Base-by-base conservation (phyloP, 2,113 vertebrate species). In the Macquaria ambigua region DNA sequence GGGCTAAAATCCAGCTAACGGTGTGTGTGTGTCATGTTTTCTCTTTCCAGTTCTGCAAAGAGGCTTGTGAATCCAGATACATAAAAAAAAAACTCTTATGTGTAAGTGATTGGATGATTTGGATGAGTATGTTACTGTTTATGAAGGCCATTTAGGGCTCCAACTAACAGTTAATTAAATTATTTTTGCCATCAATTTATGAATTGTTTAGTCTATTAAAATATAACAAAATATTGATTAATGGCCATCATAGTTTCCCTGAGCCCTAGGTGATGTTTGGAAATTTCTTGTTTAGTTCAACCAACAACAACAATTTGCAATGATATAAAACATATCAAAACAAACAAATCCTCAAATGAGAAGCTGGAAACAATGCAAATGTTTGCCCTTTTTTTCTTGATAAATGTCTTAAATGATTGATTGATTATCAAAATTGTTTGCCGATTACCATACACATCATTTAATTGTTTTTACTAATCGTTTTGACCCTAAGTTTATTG, bases 71-170 rank as follows among this genome's bases (percentile, higher is more conserved):
- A 31, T 23, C 7, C 43, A 31, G 62, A 66, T 43, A 12, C n/a
- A 66, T 10, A 8, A 41, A 41, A 39, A 39, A 25, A 63, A 34
- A 37, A 7, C 37, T 11, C 28, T 43, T 39, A 31, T 2, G 2
- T 31, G 14, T 8, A 9, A 48, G 10, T 28, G 16, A 31, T 31
- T 31, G 28, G 28, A 2, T 25, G 31, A 66, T 48, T 18, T 73
- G 1, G 7, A 18, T 5, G 6, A 37, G 28, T 25, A 34, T 70
- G 9, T 21, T 34, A n/a, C 1, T 31, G 31, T 25, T 68, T 41
- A 34, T 77, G 61, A 90, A 84, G 76, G 82, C 72, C 75, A 83
- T 67, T 28, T 61, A 41, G 48, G 15, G 20, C 52, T 50, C 20
- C 28, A 55, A 10, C 4, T 23, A 50, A 69, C 8, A 28, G 4